phyloP scores from a whole-genome alignment of 2,888 invertebrate genomes.

The Hirtodrosophila cameraria region DNA sequence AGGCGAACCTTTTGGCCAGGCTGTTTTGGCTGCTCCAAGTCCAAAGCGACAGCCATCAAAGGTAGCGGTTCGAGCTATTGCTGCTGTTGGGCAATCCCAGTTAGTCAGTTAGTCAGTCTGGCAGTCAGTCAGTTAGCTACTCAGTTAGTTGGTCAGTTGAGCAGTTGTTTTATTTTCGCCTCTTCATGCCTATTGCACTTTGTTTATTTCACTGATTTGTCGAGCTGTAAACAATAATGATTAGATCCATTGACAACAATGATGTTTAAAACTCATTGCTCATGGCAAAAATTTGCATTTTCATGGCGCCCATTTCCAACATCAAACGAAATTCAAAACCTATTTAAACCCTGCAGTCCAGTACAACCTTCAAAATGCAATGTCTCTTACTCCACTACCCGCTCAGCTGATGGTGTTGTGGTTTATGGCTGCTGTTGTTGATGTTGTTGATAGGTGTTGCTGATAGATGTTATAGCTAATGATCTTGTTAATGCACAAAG shows the following conservation, averaged over 20 bases:
- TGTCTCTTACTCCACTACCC: not conserved
- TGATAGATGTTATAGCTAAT: constrained; percentile 56
- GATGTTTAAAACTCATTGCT: constrained; percentile 44
- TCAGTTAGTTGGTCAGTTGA: constrained; percentile 28
- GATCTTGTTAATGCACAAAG: constrained; percentile 53
- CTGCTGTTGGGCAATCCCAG: constrained; percentile 61
- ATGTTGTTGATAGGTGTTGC: constrained; percentile 22
- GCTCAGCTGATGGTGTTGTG: no score
- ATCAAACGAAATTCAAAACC: constrained; percentile 11
- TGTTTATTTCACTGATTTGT: constrained; percentile 36
- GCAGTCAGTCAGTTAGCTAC: constrained; percentile 30
- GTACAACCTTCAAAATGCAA: constrained; percentile 62
- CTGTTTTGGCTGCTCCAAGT: constrained; percentile 30
- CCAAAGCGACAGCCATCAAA: constrained; percentile 62
- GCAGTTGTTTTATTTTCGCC: constrained; percentile 34
- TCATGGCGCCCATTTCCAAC: constrained; percentile 52
- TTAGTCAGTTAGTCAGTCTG: constrained; percentile 30
- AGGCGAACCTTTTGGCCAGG: constrained; percentile 66
- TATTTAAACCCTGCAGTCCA: constrained; percentile 43
- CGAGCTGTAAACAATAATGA: constrained; percentile 53
- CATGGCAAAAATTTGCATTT: constrained; percentile 70
- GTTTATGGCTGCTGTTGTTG: constrained; percentile 4
- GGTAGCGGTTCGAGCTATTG: constrained; percentile 45
- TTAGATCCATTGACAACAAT: constrained; percentile 63
- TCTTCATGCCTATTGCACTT: constrained; percentile 63